A percentile compares a stretch with the other conserved stretches of the same genome.
Evolutionary conservation across 2,888 invertebrate species (phyloP).

Genomic region (Falcaria lacertinaria): DNA sequence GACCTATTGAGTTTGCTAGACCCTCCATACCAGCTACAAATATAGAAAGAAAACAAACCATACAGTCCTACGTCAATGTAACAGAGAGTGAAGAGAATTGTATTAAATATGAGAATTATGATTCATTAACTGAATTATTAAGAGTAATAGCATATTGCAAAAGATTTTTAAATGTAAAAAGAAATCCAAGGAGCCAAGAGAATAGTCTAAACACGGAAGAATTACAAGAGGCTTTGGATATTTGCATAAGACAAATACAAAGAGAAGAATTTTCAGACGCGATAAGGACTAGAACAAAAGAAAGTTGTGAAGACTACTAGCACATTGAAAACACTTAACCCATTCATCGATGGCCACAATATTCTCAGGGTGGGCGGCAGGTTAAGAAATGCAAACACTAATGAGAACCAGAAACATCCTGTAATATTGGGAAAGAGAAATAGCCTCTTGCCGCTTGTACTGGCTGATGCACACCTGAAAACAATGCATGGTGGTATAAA

Average conservation of each 20-base stretch:
- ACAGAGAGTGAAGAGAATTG: constrained; percentile 1
- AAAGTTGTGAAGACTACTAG: constrained; percentile 10
- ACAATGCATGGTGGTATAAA: constrained; percentile 24
- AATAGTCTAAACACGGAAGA: constrained; percentile 13
- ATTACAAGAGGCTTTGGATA: constrained; percentile 9
- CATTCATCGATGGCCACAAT: constrained; percentile 13
- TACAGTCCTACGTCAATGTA: constrained; percentile 3
- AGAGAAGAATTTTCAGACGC: constrained; percentile 11
- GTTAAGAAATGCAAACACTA: constrained; percentile 12
- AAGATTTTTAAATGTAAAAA: constrained; percentile 14
- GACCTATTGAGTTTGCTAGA: too few species aligned
- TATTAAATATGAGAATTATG: constrained; percentile 8
- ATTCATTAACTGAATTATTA: constrained; percentile 6
- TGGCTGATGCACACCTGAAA: constrained; percentile 15
- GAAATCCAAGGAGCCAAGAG: background rate
- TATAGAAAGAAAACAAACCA: too few species aligned
- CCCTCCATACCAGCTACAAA: too few species aligned
- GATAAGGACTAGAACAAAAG: constrained; percentile 6
- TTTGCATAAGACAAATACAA: constrained; percentile 14
- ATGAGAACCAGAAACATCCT: constrained; percentile 14
- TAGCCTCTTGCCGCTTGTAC: constrained; percentile 15
- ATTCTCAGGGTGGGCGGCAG: constrained; percentile 24
- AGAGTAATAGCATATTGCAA: constrained; percentile 10
- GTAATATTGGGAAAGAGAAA: constrained; percentile 18
- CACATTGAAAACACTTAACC: constrained; percentile 14